Evolutionary conservation across 2,113 vertebrate species (phyloP), one percentile per base, ranked within the genome.

Genomic region (Xenopus borealis): DNA sequence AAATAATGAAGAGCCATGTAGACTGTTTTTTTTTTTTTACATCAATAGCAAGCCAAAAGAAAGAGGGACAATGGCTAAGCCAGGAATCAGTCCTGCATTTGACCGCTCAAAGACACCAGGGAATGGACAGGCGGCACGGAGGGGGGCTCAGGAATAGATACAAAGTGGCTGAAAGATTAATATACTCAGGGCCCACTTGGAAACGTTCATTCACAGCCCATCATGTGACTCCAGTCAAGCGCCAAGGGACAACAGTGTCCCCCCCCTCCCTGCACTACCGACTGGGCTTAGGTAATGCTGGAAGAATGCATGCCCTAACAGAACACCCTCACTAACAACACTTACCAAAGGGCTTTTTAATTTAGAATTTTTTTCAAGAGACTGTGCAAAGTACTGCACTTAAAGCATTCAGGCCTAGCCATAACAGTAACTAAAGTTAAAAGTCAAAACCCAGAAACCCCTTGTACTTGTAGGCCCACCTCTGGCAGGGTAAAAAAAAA

Each of bases 161-260:
- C 44, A 61, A 7, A 61, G 55, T 30, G 12, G 18, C 62, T 52
- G 44, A 30, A 62, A 62, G 73, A 75, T 44, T 61, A 55, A 69
- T 63, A 63, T 20, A 50, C 11, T 16, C 12, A 69, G 65, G 61
- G 55, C 64, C 50, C 66, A 57, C 72, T 13, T 20, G 45, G 65
- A 58, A 66, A 10, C 20, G 23, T 3, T 27, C 23, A 66, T 74
- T 74, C 63, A 73, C n/a, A 69, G 17, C 1, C 45, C n/a, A 62
- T n/a, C 58, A 55, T n/a, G 73, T 75, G 73, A 69, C 66, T 66
- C 46, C 58, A 62, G 14, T 13, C 12, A 58, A 47, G 55, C 20
- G 27, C 61, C 69, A 33, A 27, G 52, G 11, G 46, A 62, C 66
- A 75, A 20, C 58, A 66, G 52, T 62, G 23, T 62, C 58, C 62